These are phyloP conservation scores for Proterorhinus semilunaris DNA, from an alignment of 2,113 vertebrate species.

Conservation along the genomic window DNA sequence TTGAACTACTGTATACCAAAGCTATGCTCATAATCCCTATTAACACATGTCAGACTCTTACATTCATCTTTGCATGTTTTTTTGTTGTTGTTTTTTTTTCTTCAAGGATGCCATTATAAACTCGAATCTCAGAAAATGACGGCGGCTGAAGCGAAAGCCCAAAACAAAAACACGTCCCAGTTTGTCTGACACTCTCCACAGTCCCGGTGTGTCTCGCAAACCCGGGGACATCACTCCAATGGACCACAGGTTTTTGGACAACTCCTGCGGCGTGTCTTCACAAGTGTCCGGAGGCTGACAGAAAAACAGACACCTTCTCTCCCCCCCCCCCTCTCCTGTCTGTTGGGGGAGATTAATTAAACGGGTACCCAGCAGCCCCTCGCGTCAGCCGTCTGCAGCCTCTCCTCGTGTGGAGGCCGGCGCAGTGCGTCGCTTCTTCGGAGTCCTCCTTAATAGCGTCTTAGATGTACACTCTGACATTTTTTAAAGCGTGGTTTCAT, in stretches of 20 bases:
- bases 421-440: background rate
- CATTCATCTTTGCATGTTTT: no score
- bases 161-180: background rate
- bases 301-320: slow-evolving; percentile 40
- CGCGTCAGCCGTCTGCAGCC: slow-evolving; percentile 67
- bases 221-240: slow-evolving; percentile 19
- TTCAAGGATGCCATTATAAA: background rate
- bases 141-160: background rate
- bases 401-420: slow-evolving; percentile 20
- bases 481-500: slow-evolving; percentile 9
- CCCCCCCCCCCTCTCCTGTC: slow-evolving; percentile 48
- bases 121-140: background rate
- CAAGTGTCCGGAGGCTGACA: slow-evolving; percentile 57
- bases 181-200: slow-evolving; percentile 8
- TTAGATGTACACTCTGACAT: slow-evolving; percentile 17
- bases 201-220: slow-evolving; percentile 22
- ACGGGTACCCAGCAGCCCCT: slow-evolving; percentile 59
- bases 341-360: slow-evolving; percentile 76
- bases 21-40: no score
- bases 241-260: slow-evolving; percentile 22
- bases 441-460: slow-evolving; percentile 7
- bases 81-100: no score
- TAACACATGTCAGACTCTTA: no score
- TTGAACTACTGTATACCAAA: no score
- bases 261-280: slow-evolving; percentile 35